Base-by-base conservation (phyloP, 2,113 vertebrate species). In the Colossoma macropomum region DNA sequence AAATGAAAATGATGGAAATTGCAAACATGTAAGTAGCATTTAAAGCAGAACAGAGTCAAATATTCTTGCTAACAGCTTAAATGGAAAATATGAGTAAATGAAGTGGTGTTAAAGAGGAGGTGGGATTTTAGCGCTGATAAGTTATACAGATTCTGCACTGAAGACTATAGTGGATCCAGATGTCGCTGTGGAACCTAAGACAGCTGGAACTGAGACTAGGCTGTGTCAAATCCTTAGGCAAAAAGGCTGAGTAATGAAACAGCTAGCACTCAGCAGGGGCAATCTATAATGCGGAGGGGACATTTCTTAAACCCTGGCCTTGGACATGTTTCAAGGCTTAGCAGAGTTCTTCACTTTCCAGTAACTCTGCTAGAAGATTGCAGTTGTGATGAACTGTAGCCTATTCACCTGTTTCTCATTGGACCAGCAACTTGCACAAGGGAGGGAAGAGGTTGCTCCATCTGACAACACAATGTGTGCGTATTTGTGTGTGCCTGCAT, bases 311-410 rank as follows among this genome's bases (percentile, higher is more conserved):
- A 59, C 28, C 23, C n/a, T 62, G n/a, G 59, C 23, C 45, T 54
- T 81, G 70, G 80, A 63, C 28, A 6, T 21, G 8, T 65, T 75
- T 81, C 80, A 75, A 81, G 28, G 41, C 59, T 65, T 65, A 63
- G 56, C 81, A 82, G 34, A 77, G 81, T 60, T 82, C 63, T 27
- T 32, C 34, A 75, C 34, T 79, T 52, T 48, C 63, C 65, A 75
- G 34, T 38, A 27, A 54, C 21, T 9, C 62, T 27, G 2, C 27
- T 4, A 25, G 25, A 69, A 32, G 30, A 65, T 45, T 38, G 60
- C 74, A 41, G 60, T n/a, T 27, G 28, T 23, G 63, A 78, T 73
- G 50, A 82, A 32, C 75, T 85, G 12, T 72, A 73, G 9, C 59
- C 79, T 27, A 72, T 25, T 66, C 48, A 73, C 34, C 54, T 28